These are phyloP conservation scores for Xestoiulus laeticollis DNA, from an alignment of 2,888 invertebrate genomes.

Conservation along the genomic window DNA sequence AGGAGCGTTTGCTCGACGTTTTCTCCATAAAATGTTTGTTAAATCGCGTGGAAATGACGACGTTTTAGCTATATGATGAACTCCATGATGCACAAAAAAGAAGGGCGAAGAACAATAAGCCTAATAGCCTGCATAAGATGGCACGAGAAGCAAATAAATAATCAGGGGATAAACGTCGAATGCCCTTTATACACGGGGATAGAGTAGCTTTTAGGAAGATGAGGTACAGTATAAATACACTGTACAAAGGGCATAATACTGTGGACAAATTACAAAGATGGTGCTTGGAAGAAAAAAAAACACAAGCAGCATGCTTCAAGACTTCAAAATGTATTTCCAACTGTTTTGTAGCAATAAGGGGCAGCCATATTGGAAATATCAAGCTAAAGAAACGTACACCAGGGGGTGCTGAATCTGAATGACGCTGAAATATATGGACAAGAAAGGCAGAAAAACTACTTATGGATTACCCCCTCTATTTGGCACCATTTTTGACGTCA, in stretches of 20 bases:
- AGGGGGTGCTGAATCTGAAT: too few relatives aligned
- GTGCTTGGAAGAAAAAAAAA: too few relatives aligned
- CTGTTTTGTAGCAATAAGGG: too few relatives aligned
- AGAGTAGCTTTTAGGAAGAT: neutral
- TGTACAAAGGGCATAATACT: too few relatives aligned
- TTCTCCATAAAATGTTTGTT: constrained; percentile 43
- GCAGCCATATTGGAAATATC: too few relatives aligned
- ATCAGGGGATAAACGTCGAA: neutral
- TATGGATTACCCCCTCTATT: neutral
- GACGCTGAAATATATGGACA: too few relatives aligned
- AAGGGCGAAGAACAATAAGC: neutral
- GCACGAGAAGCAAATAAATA: constrained; percentile 32
- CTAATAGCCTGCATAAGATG: constrained; percentile 38
- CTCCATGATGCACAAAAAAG: constrained; percentile 7
- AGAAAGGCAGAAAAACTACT: neutral
- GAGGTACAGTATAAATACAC: neutral
- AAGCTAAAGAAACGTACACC: too few relatives aligned
- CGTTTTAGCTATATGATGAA: constrained; percentile 41
- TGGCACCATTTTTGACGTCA: neutral
- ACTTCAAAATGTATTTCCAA: too few relatives aligned
- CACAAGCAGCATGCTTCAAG: too few relatives aligned
- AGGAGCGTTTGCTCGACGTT: neutral
- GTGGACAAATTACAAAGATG: too few relatives aligned
- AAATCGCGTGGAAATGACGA: constrained; percentile 31
- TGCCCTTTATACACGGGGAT: neutral